Evolutionary conservation across 2,888 invertebrate species (phyloP), one percentile per base, ranked within the genome.

Genomic region (Drosophila lutescens): DNA sequence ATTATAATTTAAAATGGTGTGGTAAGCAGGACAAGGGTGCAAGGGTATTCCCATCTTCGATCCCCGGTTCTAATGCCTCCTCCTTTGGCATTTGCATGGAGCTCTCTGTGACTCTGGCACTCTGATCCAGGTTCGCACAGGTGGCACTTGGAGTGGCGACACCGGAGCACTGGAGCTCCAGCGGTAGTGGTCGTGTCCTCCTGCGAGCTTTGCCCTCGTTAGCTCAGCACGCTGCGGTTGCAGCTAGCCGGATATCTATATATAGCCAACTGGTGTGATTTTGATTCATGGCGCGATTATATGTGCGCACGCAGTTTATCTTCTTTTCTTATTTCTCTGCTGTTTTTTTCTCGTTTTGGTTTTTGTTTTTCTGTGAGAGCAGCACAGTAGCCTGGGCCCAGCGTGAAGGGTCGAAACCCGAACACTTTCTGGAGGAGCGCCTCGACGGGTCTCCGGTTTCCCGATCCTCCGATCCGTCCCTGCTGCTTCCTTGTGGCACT

Each of bases 211-310:
- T 72, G 65, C 65, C 74, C 72, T 72, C 74, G 72, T 74, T 73
- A 74, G 67, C 69, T 57, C 49, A 50, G 67, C 68, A 67, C 63
- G 65, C 63, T 38, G 63, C 65, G 4, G 50, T n/a, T 63, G 38
- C 67, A 69, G 77, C 79, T 77, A 80, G 83, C 85, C 83, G 83
- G 86, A 80, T 88, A 88, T 85, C 85, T 85, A 85, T 86, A 85
- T 85, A 85, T 85, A 85, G 85, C 79, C 70, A 80, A 80, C 80
- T 84, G 85, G 90, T 89, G 91, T 90, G 90, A 90, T 90, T 90
- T 90, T 90, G 90, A 90, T 90, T 90, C 91, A 90, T 90, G 89
- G 90, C 90, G 77, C 90, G 91, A 91, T 90, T 91, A 90, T 90
- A 87, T 91, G 90, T 88, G 90, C 78, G 80, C 90, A 90, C 85